phyloP scores from a whole-genome alignment of 2,113 vertebrate genomes.

The Sakesphorus luctuosus region DNA sequence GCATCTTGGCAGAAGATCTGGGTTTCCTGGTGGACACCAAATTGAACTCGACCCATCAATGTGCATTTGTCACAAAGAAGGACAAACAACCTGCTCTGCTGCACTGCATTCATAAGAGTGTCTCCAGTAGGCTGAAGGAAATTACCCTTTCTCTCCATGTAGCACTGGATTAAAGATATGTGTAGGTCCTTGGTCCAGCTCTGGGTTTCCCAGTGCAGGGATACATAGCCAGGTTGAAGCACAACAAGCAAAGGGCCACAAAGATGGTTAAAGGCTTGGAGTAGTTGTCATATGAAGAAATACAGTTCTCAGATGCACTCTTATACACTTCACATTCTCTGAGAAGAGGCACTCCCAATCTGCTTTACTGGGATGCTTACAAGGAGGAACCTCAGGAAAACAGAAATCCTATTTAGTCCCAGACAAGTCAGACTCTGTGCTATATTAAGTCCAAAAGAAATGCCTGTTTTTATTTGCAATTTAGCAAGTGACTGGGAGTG shows the following conservation, averaged over 20 bases:
- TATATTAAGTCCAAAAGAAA: background rate
- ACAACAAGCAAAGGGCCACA: background rate
- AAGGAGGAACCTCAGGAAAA: background rate
- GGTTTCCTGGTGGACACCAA: background rate
- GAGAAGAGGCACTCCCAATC: background rate
- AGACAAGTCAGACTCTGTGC: background rate
- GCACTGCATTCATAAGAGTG: background rate
- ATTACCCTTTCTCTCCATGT: background rate
- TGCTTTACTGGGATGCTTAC: background rate
- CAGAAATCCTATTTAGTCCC: background rate
- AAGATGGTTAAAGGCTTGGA: background rate
- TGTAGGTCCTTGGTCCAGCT: rapidly evolving
- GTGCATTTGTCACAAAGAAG: background rate
- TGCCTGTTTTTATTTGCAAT: background rate
- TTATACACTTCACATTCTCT: background rate
- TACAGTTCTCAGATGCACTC: background rate
- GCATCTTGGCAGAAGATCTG: background rate
- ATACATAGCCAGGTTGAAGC: rapidly evolving
- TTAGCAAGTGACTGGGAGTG: background rate
- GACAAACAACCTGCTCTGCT: background rate
- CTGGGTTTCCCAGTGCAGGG: background rate
- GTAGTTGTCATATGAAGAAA: background rate
- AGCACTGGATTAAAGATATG: background rate
- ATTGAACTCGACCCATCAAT: background rate
- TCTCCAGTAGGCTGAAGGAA: background rate